Evolutionary conservation across 1,140 invertebrate genomes (phyloP).

Genomic region (Archegozetes longisetosus): DNA sequence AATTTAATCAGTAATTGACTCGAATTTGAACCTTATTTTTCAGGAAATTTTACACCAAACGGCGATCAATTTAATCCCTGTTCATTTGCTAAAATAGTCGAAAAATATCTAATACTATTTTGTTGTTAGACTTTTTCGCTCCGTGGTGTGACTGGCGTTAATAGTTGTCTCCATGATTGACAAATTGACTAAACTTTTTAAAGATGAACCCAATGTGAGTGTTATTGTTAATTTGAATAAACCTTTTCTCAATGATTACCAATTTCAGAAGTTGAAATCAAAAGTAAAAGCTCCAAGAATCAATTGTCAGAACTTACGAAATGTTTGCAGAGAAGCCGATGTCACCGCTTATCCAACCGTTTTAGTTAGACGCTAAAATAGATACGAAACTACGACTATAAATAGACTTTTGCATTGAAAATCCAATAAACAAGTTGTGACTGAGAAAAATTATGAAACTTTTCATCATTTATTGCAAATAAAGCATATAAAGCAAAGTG

Average conservation of each 20-base stretch:
- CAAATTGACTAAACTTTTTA: slow-evolving; percentile 34
- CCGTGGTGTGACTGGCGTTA: slow-evolving; percentile 52
- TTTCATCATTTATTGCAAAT: too few species aligned
- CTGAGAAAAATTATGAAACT: too few species aligned
- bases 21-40: slow-evolving; percentile 3
- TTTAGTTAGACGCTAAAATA: not conserved
- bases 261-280: not conserved
- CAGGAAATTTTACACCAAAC: slow-evolving; percentile 35
- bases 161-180: slow-evolving; percentile 43
- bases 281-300: not conserved
- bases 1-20: too few species aligned
- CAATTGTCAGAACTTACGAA: not conserved
- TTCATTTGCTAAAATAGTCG: slow-evolving; percentile 39
- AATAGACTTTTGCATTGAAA: too few species aligned
- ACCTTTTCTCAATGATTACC: not conserved
- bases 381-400: too few species aligned
- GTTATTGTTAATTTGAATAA: slow-evolving; percentile 29
- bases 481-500: too few species aligned
- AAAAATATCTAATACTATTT: slow-evolving; percentile 34
- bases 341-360: not conserved
- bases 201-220: slow-evolving; percentile 32
- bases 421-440: too few species aligned
- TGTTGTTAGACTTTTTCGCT: slow-evolving; percentile 51
- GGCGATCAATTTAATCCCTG: slow-evolving; percentile 40
- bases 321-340: not conserved